phyloP scores from a whole-genome alignment of 2,797 vertebrate genomes.

The Limosa lapponica region DNA sequence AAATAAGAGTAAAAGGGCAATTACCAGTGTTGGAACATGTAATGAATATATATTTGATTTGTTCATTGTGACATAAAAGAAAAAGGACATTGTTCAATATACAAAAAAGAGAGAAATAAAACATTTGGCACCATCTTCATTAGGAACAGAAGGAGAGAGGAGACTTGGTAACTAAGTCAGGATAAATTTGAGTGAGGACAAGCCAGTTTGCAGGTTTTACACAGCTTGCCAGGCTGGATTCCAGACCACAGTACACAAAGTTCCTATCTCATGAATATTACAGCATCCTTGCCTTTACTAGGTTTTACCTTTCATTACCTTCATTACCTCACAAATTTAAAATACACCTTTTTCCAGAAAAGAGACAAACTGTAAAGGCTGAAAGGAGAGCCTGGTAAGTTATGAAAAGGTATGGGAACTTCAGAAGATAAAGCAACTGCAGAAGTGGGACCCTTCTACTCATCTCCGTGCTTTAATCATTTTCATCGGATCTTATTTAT shows the following conservation, averaged over 20 bases:
- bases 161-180: not conserved
- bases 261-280: not conserved
- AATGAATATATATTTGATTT: not conserved
- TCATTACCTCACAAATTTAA: not conserved
- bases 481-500: not conserved
- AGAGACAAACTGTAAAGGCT: not conserved
- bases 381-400: not conserved
- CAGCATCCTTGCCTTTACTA: not conserved
- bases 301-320: not conserved
- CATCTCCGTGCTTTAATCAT: not conserved
- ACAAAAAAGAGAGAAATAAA: not conserved
- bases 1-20: not conserved
- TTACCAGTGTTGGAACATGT: not conserved
- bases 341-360: not conserved
- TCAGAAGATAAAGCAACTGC: not conserved
- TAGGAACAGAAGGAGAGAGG: not conserved
- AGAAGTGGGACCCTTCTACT: not conserved
- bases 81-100: not conserved
- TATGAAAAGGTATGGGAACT: not conserved
- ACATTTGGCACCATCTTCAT: not conserved
- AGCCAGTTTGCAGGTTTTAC: not conserved
- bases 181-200: not conserved
- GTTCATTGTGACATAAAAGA: not conserved
- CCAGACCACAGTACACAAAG: not conserved
- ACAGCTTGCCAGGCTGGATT: not conserved